These are phyloP conservation scores for Daktulosphaira vitifoliae DNA, from an alignment of 1,140 invertebrate species.

Conservation along the genomic window DNA sequence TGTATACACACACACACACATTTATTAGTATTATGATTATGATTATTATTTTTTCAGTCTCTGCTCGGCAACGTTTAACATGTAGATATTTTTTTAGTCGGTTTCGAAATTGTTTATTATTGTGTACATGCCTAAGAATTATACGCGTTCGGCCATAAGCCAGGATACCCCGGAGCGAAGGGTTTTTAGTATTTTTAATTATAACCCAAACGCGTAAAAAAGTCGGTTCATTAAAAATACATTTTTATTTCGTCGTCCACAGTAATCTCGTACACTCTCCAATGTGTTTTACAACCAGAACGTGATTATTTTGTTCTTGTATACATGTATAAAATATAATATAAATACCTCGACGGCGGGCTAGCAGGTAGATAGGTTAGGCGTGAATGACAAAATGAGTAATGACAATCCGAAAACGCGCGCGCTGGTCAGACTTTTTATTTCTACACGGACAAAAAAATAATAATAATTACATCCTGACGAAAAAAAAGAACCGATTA, in stretches of 20 bases:
- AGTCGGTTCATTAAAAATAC: constrained; percentile 30
- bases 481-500: too few species aligned
- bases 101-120: constrained; percentile 23
- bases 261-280: too few species aligned
- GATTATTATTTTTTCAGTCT: background rate
- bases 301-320: constrained; percentile 10
- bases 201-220: constrained; percentile 26
- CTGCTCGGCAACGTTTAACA: background rate
- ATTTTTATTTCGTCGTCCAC: constrained; percentile 24
- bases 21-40: constrained; percentile 2
- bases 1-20: too few species aligned
- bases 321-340: too few species aligned
- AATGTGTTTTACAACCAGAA: constrained; percentile 17
- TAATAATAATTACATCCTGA: too few species aligned
- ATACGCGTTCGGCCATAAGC: background rate
- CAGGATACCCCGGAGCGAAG: constrained; percentile 13
- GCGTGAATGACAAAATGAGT: too few species aligned
- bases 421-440: background rate
- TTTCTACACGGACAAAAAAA: too few species aligned
- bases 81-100: background rate
- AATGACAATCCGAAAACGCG: background rate
- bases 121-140: background rate
- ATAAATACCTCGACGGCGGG: too few species aligned
- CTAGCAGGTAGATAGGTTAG: too few species aligned
- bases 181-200: constrained; percentile 29